These are phyloP conservation scores for Telenomus remus DNA, from an alignment of 1,140 invertebrate species.

Conservation along the genomic window DNA sequence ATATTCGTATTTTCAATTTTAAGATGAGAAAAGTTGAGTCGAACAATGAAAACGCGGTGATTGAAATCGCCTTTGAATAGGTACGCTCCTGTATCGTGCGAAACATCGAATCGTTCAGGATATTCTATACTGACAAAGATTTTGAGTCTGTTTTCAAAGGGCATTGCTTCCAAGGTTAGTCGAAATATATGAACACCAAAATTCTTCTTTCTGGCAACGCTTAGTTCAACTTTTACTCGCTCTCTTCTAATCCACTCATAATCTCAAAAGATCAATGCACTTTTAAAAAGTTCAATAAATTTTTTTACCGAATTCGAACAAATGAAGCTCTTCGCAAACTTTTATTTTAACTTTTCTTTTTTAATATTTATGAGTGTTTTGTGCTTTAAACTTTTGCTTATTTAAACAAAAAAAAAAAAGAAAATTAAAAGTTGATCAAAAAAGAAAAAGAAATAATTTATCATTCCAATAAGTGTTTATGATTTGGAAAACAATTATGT, in stretches of 20 bases:
- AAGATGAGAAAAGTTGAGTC: neutral
- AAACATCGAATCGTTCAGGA: conserved; percentile 49
- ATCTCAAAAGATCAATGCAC: conserved; percentile 19
- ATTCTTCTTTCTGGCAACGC: conserved; percentile 52
- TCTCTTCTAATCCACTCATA: conserved; percentile 43
- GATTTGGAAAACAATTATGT: no score
- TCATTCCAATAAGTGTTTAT: no score
- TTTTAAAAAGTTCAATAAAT: neutral
- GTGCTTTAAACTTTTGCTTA: no score
- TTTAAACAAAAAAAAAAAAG: no score
- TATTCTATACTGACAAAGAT: conserved; percentile 53
- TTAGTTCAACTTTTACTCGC: conserved; percentile 37
- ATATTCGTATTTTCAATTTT: no score
- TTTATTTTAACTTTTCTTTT: no score
- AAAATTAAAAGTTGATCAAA: no score
- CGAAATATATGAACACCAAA: conserved; percentile 53
- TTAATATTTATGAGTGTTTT: no score
- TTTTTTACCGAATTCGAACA: no score
- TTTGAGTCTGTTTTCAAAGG: conserved; percentile 55
- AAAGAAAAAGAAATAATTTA: conserved; percentile 3
- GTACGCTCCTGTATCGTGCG: conserved; percentile 43
- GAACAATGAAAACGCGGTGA: neutral
- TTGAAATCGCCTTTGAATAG: conserved; percentile 18
- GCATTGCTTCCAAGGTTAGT: conserved; percentile 53
- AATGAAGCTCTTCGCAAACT: conserved; percentile 1